These are phyloP conservation scores for Scyliorhinus canicula DNA, from an alignment of 2,797 vertebrate species.

Conservation along the genomic window DNA sequence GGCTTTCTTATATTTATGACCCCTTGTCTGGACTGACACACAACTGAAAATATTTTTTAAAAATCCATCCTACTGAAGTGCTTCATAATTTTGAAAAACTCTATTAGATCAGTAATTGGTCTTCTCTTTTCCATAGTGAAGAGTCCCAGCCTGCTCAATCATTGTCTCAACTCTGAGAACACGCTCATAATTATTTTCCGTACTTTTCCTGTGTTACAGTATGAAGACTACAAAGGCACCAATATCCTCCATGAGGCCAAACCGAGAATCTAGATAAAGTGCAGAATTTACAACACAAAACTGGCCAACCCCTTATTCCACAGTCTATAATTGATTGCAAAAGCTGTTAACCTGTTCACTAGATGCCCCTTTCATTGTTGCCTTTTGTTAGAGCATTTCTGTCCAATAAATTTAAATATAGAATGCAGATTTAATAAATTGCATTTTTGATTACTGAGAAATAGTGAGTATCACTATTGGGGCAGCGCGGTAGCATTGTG, in stretches of 20 bases:
- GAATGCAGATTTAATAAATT: not conserved
- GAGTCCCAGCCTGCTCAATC: not conserved
- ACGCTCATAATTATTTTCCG: not conserved
- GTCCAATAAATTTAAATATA: not conserved
- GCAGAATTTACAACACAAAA: not conserved
- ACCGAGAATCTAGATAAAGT: not conserved
- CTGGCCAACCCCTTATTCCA: not conserved
- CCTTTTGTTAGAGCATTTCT: not conserved
- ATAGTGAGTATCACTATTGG: not conserved
- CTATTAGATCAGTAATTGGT: not conserved
- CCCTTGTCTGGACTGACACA: not conserved
- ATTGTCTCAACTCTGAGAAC: not conserved
- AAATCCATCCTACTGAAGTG: not conserved
- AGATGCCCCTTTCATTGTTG: not conserved
- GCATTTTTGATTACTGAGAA: not conserved
- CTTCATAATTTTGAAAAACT: not conserved
- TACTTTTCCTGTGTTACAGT: not conserved
- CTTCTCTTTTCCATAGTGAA: not conserved
- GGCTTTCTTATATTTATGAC: no score
- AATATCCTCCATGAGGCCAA: not conserved
- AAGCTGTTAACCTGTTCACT: not conserved
- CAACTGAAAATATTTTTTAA: not conserved
- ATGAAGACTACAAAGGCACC: not conserved
- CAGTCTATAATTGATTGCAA: not conserved
- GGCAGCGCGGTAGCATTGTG: no score